Base-by-base conservation (phyloP, 1,140 invertebrate genomes). In the Tetramorium parvispinum region DNA sequence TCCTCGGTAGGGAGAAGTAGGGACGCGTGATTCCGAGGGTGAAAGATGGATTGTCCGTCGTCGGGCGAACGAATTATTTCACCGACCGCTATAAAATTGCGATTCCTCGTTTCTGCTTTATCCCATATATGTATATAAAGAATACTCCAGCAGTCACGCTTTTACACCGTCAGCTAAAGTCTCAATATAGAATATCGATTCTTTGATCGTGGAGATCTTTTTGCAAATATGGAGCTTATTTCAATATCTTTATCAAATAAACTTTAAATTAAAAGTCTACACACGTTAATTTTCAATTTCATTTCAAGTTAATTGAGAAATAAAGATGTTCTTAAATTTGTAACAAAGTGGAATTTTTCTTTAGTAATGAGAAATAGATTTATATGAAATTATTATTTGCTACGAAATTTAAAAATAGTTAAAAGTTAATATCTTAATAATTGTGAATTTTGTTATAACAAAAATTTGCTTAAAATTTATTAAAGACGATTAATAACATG, bases 61-160 rank as follows among this genome's bases (percentile, higher is more conserved):
- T 43, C 59, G 59, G 13, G 81, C 27, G 85, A 85, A 73, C 88
- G 68, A 90, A 90, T 91, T 90, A 91, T 89, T 90, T 78, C 49
- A 24, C 21, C 53, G 51, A 66, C 37, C 51, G 51, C 63, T 65
- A 87, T 89, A 85, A 89, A 89, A 91, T 77, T 85, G 73, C 75
- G 43, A 91, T 79, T 86, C 66, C 65, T 76, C 18, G 61, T 55
- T 49, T 32, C 21, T 8, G 40, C 6, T 46, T 53, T 49, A 16
- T 71, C n/a, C 49, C 2, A 27, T 53, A 63, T 6, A 27, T 53
- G 55, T 6, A 53, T n/a, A 70, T 40, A 86, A 1, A 79, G 13
- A 18, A 71, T 21, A 46, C 1, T 4, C 21, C 4, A 18, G n/a
- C 32, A 73, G 18, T 73, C n/a, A 51, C 18, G 27, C 43, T 53